A percentile compares a stretch with the other conserved stretches of the same genome.
Conservation (phyloP, 2,888 invertebrate species). For the Ariolimax columbianus region DNA sequence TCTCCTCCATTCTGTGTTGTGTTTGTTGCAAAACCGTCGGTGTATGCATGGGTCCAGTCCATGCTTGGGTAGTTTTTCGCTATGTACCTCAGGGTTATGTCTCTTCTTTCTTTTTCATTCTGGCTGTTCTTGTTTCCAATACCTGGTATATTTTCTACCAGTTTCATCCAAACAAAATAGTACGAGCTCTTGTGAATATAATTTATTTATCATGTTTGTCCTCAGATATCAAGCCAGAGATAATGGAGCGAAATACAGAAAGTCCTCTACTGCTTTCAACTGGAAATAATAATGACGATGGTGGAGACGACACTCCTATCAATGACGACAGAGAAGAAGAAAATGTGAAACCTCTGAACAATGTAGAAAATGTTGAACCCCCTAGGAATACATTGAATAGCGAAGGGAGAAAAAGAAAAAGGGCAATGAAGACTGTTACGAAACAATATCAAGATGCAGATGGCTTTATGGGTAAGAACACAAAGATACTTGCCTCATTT, state of each 20-base stretch:
- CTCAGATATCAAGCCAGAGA: not conserved
- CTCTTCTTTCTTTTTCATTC: no score
- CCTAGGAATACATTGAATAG: slow-evolving; percentile 34
- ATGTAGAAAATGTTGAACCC: slow-evolving; percentile 17
- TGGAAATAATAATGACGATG: not conserved
- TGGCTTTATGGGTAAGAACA: slow-evolving; percentile 75
- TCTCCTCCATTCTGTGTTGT: no score
- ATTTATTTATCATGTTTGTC: not conserved
- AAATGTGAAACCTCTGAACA: not conserved
- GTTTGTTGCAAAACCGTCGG: no score
- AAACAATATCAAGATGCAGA: slow-evolving; percentile 78
- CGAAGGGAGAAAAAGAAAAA: slow-evolving; percentile 57
- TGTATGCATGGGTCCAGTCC: no score
- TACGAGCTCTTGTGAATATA: no score
- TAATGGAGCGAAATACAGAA: not conserved
- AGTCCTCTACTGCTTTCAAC: not conserved
- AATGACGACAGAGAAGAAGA: slow-evolving; percentile 9
- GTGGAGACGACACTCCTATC: not conserved
- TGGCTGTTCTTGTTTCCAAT: no score
- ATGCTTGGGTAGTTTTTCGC: no score
- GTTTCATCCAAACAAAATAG: no score
- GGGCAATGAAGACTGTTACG: slow-evolving; percentile 68
- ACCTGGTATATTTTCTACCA: no score
- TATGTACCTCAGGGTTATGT: no score
- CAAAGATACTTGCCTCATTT: no score